These are phyloP conservation scores for Lethocerus indicus DNA, from an alignment of 1,140 invertebrate species.

Conservation along the genomic window DNA sequence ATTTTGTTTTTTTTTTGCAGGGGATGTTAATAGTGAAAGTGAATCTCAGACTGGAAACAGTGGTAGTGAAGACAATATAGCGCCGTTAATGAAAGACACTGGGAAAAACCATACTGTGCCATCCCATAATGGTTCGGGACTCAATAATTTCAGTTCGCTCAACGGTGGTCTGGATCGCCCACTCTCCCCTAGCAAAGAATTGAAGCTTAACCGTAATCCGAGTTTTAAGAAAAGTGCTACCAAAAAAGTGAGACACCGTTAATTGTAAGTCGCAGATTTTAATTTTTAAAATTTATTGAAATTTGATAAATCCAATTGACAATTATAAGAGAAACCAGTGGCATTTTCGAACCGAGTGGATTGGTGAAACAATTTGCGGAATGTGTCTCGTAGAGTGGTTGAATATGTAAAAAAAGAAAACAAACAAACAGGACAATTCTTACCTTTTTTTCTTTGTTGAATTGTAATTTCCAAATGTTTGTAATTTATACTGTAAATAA, in stretches of 20 bases:
- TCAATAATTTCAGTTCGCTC: slow-evolving; percentile 6
- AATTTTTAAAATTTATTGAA: too few relatives aligned
- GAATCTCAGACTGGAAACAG: slow-evolving; percentile 67
- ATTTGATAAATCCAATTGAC: too few relatives aligned
- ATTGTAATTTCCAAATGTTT: too few relatives aligned
- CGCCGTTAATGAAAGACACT: slow-evolving; percentile 16
- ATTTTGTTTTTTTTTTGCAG: slow-evolving; percentile 30
- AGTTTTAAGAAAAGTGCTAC: slow-evolving; percentile 14
- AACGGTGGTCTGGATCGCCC: slow-evolving; percentile 8
- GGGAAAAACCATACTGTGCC: slow-evolving; percentile 16
- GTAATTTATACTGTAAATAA: too few relatives aligned
- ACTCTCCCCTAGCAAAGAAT: slow-evolving; percentile 13
- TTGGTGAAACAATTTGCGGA: too few relatives aligned
- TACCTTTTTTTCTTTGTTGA: too few relatives aligned
- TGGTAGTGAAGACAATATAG: slow-evolving; percentile 41
- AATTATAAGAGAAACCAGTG: too few relatives aligned
- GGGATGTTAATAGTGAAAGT: slow-evolving; percentile 69
- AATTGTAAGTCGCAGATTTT: neutral
- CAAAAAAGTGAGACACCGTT: slow-evolving; percentile 18
- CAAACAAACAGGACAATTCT: too few relatives aligned
- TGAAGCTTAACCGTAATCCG: slow-evolving; percentile 7
- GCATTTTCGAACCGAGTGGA: too few relatives aligned
- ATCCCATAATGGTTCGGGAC: slow-evolving; percentile 6
- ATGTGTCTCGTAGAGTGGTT: too few relatives aligned
- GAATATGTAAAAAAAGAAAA: too few relatives aligned